A percentile compares a stretch with the other conserved stretches of the same genome.
Conservation (phyloP, 2,113 vertebrate species). For the Oxyura jamaicensis region DNA sequence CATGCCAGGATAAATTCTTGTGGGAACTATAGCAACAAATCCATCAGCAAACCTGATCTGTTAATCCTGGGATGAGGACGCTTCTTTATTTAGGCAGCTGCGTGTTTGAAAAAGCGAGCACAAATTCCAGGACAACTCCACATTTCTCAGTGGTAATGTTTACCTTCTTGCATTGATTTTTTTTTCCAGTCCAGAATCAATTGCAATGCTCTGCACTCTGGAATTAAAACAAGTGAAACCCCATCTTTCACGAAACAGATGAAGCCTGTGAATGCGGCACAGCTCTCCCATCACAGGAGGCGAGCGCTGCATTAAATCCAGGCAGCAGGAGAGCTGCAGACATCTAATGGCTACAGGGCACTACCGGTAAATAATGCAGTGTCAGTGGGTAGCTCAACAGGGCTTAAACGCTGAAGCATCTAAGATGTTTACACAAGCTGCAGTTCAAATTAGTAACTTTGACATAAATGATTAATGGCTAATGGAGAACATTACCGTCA, state of each 20-base stretch:
- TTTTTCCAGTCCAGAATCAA: background rate
- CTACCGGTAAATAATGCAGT: slow-evolving; percentile 49
- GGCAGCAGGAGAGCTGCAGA: slow-evolving; percentile 21
- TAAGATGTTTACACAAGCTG: slow-evolving; percentile 30
- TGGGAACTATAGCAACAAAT: slow-evolving; percentile 12
- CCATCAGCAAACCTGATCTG: background rate
- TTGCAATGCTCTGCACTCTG: accelerated
- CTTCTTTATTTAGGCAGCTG: slow-evolving; percentile 6
- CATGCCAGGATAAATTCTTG: background rate
- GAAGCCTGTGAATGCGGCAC: background rate
- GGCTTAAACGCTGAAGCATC: background rate
- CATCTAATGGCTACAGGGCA: slow-evolving; percentile 16
- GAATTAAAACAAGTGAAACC: background rate
- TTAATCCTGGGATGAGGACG: background rate
- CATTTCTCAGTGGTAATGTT: background rate
- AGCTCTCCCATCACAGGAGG: background rate
- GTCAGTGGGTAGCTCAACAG: slow-evolving; percentile 30
- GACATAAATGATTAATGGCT: slow-evolving; percentile 60
- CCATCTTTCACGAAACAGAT: background rate
- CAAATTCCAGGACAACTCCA: background rate
- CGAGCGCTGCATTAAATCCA: slow-evolving; percentile 19
- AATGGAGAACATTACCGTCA: slow-evolving; percentile 35
- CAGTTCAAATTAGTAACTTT: slow-evolving; percentile 52
- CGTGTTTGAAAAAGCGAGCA: background rate
- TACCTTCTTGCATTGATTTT: background rate